Conservation (phyloP, 2,113 vertebrate genomes). For the Ramphastos sulfuratus region DNA sequence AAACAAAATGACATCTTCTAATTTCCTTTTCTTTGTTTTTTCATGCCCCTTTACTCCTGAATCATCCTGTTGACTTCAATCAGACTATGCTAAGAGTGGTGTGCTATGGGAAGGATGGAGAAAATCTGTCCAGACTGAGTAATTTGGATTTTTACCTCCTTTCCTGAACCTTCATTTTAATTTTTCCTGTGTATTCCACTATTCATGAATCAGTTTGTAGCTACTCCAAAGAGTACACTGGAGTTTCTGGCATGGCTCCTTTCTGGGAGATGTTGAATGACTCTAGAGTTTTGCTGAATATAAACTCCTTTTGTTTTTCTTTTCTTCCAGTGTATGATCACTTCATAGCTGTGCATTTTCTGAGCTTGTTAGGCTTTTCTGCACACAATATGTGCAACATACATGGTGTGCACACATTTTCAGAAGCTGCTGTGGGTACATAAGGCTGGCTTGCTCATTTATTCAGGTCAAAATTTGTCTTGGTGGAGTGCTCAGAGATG, state of each 20-base stretch:
- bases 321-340: background rate
- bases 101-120: background rate
- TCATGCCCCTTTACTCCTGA: background rate
- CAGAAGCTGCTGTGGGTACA: background rate
- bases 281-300: background rate
- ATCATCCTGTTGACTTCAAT: background rate
- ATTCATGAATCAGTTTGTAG: slow-evolving; percentile 18
- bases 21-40: background rate
- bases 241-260: background rate
- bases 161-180: slow-evolving; percentile 5
- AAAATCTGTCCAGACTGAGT: background rate
- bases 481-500: background rate
- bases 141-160: background rate
- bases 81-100: background rate
- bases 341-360: background rate
- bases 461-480: background rate
- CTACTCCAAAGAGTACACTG: background rate
- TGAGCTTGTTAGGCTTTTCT: background rate
- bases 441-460: background rate
- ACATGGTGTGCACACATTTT: background rate
- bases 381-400: background rate
- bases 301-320: background rate
- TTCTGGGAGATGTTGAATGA: background rate
- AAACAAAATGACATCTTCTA: background rate
- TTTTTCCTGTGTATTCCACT: slow-evolving; percentile 33